These are phyloP conservation scores for Aphidius gifuensis DNA, from an alignment of 1,140 invertebrate genomes.

Conservation along the genomic window DNA sequence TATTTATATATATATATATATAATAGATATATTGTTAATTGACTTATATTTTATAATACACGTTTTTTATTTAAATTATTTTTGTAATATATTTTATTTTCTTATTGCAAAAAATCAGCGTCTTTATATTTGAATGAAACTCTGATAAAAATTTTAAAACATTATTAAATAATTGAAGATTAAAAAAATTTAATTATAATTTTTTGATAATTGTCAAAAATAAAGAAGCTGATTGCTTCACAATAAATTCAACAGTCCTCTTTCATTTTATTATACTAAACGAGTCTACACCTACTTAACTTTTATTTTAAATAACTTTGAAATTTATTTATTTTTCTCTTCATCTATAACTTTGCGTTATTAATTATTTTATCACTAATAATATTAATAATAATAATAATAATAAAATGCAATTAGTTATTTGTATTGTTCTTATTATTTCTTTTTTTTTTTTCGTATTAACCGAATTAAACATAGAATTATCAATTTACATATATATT, in stretches of 20 bases:
- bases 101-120: too few species aligned
- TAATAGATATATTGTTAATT: conserved; percentile 28
- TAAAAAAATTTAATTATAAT: too few species aligned
- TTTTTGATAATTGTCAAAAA: too few species aligned
- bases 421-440: too few species aligned
- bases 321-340: conserved; percentile 5
- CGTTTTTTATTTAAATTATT: background rate
- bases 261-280: conserved; percentile 11
- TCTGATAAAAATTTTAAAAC: background rate
- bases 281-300: conserved; percentile 29
- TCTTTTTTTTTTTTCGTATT: too few species aligned
- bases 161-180: background rate
- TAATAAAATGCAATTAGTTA: too few species aligned
- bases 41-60: conserved; percentile 31
- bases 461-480: too few species aligned
- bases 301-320: conserved; percentile 19
- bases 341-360: too few species aligned
- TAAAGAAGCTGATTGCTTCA: conserved; percentile 3
- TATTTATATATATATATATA: too few species aligned
- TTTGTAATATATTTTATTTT: background rate
- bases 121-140: background rate
- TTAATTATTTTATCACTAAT: too few species aligned
- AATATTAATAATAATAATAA: too few species aligned
- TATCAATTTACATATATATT: too few species aligned
- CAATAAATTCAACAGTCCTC: conserved; percentile 18